Conservation (phyloP, 2,797 vertebrate genomes). For the Okamejei kenojei region DNA sequence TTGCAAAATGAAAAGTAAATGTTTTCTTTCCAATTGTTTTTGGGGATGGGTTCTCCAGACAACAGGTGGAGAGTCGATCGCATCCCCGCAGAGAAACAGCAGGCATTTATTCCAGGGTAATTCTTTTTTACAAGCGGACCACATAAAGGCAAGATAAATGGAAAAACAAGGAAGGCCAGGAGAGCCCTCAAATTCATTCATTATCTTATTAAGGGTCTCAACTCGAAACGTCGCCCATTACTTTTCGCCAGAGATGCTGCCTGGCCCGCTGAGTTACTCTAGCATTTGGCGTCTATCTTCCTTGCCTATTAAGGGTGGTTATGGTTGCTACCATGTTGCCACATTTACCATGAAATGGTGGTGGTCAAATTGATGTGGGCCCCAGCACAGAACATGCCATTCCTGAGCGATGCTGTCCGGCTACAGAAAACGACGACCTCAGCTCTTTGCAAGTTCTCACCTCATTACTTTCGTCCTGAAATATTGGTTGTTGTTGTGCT, state of each 20-base stretch:
- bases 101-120: background rate
- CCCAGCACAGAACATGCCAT: background rate
- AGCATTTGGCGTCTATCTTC: no score
- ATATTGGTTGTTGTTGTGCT: no score
- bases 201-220: background rate
- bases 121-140: background rate
- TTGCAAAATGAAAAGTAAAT: background rate
- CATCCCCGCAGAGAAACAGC: background rate
- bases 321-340: background rate
- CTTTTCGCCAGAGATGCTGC: no score
- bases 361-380: background rate
- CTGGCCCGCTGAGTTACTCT: no score
- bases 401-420: background rate
- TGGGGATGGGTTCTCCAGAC: background rate
- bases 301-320: background rate
- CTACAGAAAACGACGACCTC: background rate
- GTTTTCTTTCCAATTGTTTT: background rate
- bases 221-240: no score
- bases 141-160: background rate
- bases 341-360: background rate
- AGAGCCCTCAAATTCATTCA: background rate
- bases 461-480: background rate
- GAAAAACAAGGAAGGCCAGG: background rate
- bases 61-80: background rate
- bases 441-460: background rate